These are phyloP conservation scores for Enteromius paludinosus DNA, from an alignment of 2,797 vertebrate species.

Conservation along the genomic window DNA sequence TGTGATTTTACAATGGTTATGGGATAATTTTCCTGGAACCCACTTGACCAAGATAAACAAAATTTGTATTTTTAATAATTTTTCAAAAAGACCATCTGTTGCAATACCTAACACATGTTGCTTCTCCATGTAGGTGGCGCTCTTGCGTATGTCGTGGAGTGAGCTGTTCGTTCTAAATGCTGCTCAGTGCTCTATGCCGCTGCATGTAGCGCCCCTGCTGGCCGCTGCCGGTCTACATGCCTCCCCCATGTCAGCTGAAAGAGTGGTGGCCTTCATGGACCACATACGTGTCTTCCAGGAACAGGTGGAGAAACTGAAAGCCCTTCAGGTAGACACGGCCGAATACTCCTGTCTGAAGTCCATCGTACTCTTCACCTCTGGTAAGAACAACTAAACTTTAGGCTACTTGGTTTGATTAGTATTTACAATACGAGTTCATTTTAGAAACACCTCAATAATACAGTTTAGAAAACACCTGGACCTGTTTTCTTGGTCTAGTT, in stretches of 20 bases:
- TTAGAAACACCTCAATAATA: neutral
- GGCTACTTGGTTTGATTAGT: neutral
- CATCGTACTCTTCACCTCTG: constrained; percentile 87
- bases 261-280: constrained; percentile 90
- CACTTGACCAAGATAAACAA: neutral
- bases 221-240: constrained; percentile 87
- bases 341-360: constrained; percentile 90
- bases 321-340: constrained; percentile 85
- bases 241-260: constrained; percentile 86
- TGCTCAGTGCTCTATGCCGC: constrained; percentile 87
- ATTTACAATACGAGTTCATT: neutral
- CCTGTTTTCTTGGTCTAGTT: neutral
- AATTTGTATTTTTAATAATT: neutral
- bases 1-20: neutral
- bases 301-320: constrained; percentile 90
- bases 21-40: neutral
- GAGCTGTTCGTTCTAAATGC: constrained; percentile 89
- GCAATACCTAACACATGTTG: neutral
- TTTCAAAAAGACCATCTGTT: neutral
- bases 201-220: constrained; percentile 85
- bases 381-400: constrained; percentile 69
- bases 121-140: constrained; percentile 73
- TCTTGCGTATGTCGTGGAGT: constrained; percentile 88
- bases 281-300: constrained; percentile 90
- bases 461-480: neutral